Evolutionary conservation across 2,797 vertebrate species (phyloP).

Genomic region (Micropoecilia bifurca): DNA sequence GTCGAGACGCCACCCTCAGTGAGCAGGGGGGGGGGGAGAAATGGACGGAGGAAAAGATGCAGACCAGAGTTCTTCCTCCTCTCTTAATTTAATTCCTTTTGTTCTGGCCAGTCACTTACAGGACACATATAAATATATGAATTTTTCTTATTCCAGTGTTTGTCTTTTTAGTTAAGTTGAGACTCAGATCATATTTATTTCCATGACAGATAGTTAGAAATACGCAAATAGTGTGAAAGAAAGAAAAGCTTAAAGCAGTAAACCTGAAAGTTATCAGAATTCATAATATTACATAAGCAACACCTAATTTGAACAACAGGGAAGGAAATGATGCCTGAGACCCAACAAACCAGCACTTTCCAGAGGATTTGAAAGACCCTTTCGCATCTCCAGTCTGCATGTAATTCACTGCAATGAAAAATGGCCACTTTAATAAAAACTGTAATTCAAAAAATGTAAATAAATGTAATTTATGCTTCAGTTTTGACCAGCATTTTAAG

Average conservation of each 20-base stretch:
- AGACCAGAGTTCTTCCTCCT: conserved; percentile 41
- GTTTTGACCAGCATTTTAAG: neutral
- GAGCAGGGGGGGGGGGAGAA: conserved; percentile 6
- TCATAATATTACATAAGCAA: neutral
- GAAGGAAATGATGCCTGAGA: neutral
- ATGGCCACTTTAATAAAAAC: neutral
- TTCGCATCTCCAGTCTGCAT: neutral
- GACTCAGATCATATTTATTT: neutral
- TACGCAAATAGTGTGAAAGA: neutral
- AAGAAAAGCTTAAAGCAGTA: neutral
- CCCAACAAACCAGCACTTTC: neutral
- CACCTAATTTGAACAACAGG: neutral
- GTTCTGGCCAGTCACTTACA: conserved; percentile 38
- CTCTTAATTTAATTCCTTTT: conserved; percentile 61
- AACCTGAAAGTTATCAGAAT: neutral
- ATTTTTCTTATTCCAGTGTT: neutral
- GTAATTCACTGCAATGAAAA: neutral
- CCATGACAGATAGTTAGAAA: neutral
- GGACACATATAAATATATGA: neutral
- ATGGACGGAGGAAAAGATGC: conserved; percentile 38
- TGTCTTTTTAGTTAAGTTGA: neutral
- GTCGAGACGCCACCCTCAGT: conserved; percentile 71
- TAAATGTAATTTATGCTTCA: neutral
- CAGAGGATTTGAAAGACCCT: neutral
- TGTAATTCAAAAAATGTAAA: neutral